Conservation (phyloP, 2,113 vertebrate species). For the Kryptolebias marmoratus region DNA sequence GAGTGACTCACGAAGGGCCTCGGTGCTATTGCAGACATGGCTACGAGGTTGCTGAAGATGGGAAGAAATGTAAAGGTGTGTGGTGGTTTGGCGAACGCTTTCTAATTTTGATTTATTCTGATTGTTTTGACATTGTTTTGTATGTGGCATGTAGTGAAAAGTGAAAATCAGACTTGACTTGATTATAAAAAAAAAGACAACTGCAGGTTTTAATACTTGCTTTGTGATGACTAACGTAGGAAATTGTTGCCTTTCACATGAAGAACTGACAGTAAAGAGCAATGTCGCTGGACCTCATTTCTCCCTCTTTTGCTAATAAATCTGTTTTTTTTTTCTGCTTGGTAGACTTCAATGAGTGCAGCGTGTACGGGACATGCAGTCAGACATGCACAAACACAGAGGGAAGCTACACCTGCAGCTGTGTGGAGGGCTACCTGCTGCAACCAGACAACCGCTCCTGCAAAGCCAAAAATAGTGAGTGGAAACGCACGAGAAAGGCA, state of each 20-base stretch:
- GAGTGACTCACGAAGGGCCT: slow-evolving; percentile 84
- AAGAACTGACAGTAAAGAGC: too few relatives aligned
- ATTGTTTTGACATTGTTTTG: slow-evolving; percentile 11
- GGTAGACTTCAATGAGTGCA: slow-evolving; percentile 95
- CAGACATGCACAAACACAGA: slow-evolving; percentile 91
- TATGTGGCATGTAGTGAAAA: neutral
- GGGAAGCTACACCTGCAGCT: slow-evolving; percentile 91
- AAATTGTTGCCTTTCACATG: neutral
- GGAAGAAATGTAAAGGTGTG: slow-evolving; percentile 91
- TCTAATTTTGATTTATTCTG: slow-evolving; percentile 9
- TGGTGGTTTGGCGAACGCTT: slow-evolving; percentile 25
- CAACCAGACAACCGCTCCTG: slow-evolving; percentile 97
- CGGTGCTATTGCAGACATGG: slow-evolving; percentile 89
- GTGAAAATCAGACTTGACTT: neutral
- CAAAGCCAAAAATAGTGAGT: slow-evolving; percentile 95
- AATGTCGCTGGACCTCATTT: neutral
- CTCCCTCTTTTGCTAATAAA: neutral
- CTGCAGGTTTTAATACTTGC: neutral
- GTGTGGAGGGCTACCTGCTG: slow-evolving; percentile 93
- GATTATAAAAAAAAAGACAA: neutral
- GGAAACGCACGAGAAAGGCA: neutral
- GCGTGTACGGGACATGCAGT: slow-evolving; percentile 92
- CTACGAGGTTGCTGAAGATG: slow-evolving; percentile 88
- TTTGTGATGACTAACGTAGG: neutral
- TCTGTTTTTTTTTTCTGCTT: neutral